Conservation (phyloP, 1,140 invertebrate genomes). For the Drosophila novamexicana region DNA sequence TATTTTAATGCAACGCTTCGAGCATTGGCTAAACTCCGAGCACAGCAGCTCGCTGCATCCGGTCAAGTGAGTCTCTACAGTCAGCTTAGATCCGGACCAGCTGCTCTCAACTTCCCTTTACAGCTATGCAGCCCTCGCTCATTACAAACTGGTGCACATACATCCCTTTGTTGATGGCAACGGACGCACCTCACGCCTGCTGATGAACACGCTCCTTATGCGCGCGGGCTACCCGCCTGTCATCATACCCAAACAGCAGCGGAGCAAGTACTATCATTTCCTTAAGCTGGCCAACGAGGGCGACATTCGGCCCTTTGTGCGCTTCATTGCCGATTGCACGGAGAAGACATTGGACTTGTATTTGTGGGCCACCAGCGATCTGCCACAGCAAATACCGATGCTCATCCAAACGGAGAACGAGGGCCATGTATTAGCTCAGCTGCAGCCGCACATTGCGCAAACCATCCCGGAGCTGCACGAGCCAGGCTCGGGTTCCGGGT, state of each 20-base stretch:
- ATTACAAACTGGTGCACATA: slow-evolving; percentile 98
- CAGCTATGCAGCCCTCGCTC: slow-evolving; percentile 93
- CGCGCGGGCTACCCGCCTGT: slow-evolving; percentile 98
- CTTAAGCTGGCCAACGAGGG: slow-evolving; percentile 96
- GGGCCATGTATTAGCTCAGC: slow-evolving; percentile 55
- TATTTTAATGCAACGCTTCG: slow-evolving; percentile 93
- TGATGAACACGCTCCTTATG: slow-evolving; percentile 99
- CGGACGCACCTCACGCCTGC: slow-evolving; percentile 95
- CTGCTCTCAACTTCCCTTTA: background rate
- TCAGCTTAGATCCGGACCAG: too few relatives aligned
- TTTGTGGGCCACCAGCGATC: slow-evolving; percentile 91
- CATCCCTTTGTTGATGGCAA: slow-evolving; percentile 98
- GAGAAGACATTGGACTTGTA: slow-evolving; percentile 97
- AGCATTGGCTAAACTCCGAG: slow-evolving; percentile 96
- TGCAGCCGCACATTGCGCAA: slow-evolving; percentile 45
- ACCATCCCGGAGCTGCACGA: slow-evolving; percentile 51
- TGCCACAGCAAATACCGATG: slow-evolving; percentile 86
- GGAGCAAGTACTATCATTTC: slow-evolving; percentile 93
- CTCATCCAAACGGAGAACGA: slow-evolving; percentile 83
- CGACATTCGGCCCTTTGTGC: slow-evolving; percentile 95
- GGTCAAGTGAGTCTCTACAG: slow-evolving; percentile 87
- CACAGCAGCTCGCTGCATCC: slow-evolving; percentile 93
- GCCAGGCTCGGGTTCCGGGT: slow-evolving; percentile 3
- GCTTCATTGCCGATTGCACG: slow-evolving; percentile 97
- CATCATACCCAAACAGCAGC: slow-evolving; percentile 96